Base-by-base conservation (phyloP, 2,888 invertebrate species). In the Steromphala cineraria region DNA sequence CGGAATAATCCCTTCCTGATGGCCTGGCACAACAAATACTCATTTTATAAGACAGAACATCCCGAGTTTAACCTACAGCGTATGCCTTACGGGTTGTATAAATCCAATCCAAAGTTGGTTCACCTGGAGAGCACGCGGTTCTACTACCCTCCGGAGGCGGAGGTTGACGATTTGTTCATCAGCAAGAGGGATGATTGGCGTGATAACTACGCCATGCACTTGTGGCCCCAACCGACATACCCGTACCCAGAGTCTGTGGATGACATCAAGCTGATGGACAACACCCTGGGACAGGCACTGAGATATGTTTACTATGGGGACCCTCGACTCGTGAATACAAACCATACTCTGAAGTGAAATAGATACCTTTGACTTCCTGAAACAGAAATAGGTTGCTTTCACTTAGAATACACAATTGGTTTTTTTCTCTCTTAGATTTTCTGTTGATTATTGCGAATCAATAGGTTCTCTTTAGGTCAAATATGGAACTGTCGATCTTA, bases 11-110 rank as follows among this genome's bases (percentile, higher is more conserved):
- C 21, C 10, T 81, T 81, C 19, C 13, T 81, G 8, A 28, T n/a
- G 31, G 36, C 46, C n/a, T 81, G 81, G 81, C 79, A 81, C 46
- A 36, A 31, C 8, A 75, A 31, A 1, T 81, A 79, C 21, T 19
- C 21, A 8, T 71, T 53, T 13, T 81, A 74, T 55, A 36, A 75
- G 0, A n/a, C 74, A 13, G 74, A 4, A 13, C 13, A 79, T 15
- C 79, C 67, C 36, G 55, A 67, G 0, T 13, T 24, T 21, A 56
- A 79, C 52, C 79, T 79, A 2, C 21, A 74, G 75, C 31, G 24
- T 1, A 36, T 46, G 13, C 79, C 79, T 7, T 15, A 56, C 5
- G n/a, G 55, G 8, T 40, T 81, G 31, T 81, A 56, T 7, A 24
- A 67, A 17, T 19, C 52, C 28, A 28, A 28, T 28, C 78, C 79